A percentile compares a stretch with the other conserved stretches of the same genome.
Conservation (phyloP, 1,140 invertebrate species). For the Aporrectodea caliginosa region DNA sequence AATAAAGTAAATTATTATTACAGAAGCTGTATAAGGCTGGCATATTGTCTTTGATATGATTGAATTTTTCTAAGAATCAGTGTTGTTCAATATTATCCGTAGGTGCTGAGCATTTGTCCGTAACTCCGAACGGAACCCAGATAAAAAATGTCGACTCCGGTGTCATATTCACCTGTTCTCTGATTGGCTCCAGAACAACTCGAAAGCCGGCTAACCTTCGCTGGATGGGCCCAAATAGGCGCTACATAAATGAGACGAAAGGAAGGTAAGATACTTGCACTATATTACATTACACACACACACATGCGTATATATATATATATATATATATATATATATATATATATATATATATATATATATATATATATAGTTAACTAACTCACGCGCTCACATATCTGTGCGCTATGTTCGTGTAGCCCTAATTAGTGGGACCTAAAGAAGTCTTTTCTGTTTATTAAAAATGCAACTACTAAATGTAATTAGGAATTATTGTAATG, state of each 20-base stretch:
- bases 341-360: conserved; percentile 4
- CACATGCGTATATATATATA: neutral
- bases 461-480: no score
- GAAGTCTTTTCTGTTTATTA: no score
- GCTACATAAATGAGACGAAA: neutral
- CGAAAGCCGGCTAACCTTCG: neutral
- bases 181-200: neutral
- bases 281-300: neutral
- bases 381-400: neutral
- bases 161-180: neutral
- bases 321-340: conserved; percentile 4
- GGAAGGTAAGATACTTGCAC: neutral
- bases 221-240: neutral
- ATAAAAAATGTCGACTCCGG: neutral
- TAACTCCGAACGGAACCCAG: neutral
- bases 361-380: neutral
- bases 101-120: neutral
- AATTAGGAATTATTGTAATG: no score
- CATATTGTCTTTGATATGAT: no score
- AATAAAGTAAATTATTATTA: no score
- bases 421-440: no score
- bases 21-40: no score
- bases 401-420: no score
- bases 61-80: no score
- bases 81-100: no score